A percentile compares a stretch with the other conserved stretches of the same genome.
Evolutionary conservation across 2,888 invertebrate species (phyloP).

Genomic region (Aleiodes alternator): DNA sequence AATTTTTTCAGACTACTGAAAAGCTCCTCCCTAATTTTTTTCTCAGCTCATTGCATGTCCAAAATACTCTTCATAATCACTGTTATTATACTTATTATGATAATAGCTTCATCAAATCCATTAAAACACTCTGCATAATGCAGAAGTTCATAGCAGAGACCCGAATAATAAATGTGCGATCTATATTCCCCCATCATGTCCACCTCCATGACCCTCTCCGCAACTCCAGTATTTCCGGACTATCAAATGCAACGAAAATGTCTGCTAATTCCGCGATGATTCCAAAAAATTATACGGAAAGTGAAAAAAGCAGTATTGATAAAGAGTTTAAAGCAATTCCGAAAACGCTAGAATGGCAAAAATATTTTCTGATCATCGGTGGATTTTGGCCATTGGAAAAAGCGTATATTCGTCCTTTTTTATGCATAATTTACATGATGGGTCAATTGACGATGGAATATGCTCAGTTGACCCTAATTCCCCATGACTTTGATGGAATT

Average conservation of each 20-base stretch:
- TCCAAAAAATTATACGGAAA: background rate
- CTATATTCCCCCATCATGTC: slow-evolving; percentile 3
- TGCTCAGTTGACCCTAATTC: slow-evolving; percentile 48
- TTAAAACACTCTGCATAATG: background rate
- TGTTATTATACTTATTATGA: background rate
- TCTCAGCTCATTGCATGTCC: background rate
- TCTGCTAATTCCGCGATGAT: background rate
- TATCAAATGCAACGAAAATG: background rate
- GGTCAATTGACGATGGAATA: slow-evolving; percentile 54
- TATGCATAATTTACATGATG: slow-evolving; percentile 52
- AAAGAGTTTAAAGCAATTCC: slow-evolving; percentile 45
- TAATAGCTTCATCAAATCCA: background rate
- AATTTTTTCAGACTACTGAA: too few relatives aligned
- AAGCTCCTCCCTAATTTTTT: too few relatives aligned
- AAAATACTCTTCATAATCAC: background rate
- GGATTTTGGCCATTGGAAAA: slow-evolving; percentile 54
- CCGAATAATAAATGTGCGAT: background rate
- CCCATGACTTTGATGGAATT: slow-evolving; percentile 49
- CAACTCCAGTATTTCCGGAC: too few relatives aligned
- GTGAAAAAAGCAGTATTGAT: slow-evolving; percentile 8
- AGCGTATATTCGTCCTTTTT: slow-evolving; percentile 50
- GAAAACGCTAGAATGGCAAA: slow-evolving; percentile 50
- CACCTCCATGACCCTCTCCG: background rate
- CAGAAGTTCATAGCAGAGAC: background rate
- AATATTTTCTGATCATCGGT: slow-evolving; percentile 51